These are phyloP conservation scores for Schrankia costaestrigalis DNA, from an alignment of 2,888 invertebrate species.

Conservation along the genomic window DNA sequence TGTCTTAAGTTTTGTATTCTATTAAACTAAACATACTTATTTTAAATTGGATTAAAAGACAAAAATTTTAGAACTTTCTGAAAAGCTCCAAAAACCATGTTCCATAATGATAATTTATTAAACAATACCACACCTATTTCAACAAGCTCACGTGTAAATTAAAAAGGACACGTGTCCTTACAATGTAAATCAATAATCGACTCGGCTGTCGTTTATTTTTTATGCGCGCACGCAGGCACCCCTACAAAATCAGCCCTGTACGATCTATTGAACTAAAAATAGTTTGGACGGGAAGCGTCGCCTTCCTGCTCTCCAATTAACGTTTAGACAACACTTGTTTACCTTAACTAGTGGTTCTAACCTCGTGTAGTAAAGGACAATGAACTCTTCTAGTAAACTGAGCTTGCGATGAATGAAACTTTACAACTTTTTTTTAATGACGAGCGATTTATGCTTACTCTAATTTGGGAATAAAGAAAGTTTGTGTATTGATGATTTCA, in stretches of 20 bases:
- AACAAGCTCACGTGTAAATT: neutral
- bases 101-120: too few species aligned
- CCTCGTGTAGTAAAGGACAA: constrained; percentile 36
- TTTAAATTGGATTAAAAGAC: too few species aligned
- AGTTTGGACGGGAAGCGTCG: constrained; percentile 47
- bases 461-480: constrained; percentile 16
- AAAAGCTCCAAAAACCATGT: too few species aligned
- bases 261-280: constrained; percentile 43
- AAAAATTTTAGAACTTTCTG: too few species aligned
- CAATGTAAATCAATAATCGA: constrained; percentile 8
- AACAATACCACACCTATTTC: too few species aligned
- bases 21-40: too few species aligned
- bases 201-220: constrained; percentile 4
- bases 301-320: constrained; percentile 55
- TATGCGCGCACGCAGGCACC: constrained; percentile 34
- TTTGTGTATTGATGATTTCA: too few species aligned
- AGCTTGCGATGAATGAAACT: constrained; percentile 12
- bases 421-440: constrained; percentile 9
- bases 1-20: too few species aligned
- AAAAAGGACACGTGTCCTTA: neutral
- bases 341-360: constrained; percentile 53
- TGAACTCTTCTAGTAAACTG: constrained; percentile 27
- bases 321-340: constrained; percentile 51
- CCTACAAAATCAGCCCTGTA: constrained; percentile 28
- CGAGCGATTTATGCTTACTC: constrained; percentile 11